Conservation (phyloP, 2,797 vertebrate genomes). For the Pelochelys cantorii region DNA sequence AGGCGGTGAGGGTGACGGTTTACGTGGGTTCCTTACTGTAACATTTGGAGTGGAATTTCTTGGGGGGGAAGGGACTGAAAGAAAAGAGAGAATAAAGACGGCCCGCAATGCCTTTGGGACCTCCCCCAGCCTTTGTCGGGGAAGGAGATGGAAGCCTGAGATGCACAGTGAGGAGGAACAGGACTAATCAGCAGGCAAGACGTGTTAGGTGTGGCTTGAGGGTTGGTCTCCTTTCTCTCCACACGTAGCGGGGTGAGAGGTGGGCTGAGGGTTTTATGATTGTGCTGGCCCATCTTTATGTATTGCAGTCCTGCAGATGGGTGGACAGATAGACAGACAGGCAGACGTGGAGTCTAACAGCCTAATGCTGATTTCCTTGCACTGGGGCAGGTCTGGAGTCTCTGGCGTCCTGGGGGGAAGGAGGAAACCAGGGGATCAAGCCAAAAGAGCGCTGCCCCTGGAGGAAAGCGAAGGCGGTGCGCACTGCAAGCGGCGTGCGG, state of each 20-base stretch:
- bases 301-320: no score
- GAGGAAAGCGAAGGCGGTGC: no score
- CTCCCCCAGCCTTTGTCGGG: neutral
- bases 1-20: neutral
- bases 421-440: neutral
- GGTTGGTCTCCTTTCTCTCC: neutral
- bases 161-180: neutral
- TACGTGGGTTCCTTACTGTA: neutral
- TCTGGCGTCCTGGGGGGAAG: neutral
- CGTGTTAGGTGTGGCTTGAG: neutral
- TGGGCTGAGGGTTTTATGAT: neutral
- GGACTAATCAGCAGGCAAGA: conserved; percentile 9
- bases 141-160: conserved; percentile 9
- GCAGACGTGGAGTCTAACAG: neutral
- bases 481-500: neutral
- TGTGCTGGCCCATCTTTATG: no score
- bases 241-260: neutral
- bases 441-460: neutral
- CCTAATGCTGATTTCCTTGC: neutral
- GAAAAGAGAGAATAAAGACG: neutral
- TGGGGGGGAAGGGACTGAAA: neutral
- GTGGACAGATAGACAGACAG: neutral
- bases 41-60: conserved; percentile 9
- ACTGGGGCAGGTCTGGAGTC: neutral
- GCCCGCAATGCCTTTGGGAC: neutral